phyloP scores from a whole-genome alignment of 2,797 vertebrate genomes.

The Sebastes aleutianus region DNA sequence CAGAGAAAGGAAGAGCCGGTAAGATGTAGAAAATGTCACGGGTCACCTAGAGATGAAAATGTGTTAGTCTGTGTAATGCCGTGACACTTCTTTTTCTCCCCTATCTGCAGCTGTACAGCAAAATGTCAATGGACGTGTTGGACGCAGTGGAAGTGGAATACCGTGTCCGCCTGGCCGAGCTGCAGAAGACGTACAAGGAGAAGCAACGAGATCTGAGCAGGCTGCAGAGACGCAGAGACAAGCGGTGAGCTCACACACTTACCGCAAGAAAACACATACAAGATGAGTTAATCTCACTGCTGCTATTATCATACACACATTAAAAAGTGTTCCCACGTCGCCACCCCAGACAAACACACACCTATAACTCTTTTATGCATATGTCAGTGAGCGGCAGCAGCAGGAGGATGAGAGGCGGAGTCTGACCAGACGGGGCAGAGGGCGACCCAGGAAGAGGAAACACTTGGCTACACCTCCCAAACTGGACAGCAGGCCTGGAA shows the following conservation, averaged over 20 bases:
- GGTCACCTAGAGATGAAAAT: background rate
- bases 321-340: background rate
- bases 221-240: conserved; percentile 91
- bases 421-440: conserved; percentile 91
- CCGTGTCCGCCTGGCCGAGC: conserved; percentile 91
- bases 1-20: conserved; percentile 95
- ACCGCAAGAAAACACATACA: background rate
- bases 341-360: background rate
- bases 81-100: background rate
- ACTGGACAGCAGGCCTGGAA: conserved; percentile 90
- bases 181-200: conserved; percentile 94
- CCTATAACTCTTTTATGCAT: background rate
- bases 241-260: conserved; percentile 80
- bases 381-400: conserved; percentile 73
- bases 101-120: conserved; percentile 86
- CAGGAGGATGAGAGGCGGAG: conserved; percentile 94
- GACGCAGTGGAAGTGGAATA: conserved; percentile 93
- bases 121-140: conserved; percentile 90
- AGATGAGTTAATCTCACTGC: background rate
- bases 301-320: background rate
- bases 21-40: conserved; percentile 47
- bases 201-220: conserved; percentile 94
- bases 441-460: conserved; percentile 96
- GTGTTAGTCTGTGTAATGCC: background rate
- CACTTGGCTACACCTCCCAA: conserved; percentile 89